Conservation (phyloP, 1,140 invertebrate genomes). For the Lepidotrigona ventralis region DNA sequence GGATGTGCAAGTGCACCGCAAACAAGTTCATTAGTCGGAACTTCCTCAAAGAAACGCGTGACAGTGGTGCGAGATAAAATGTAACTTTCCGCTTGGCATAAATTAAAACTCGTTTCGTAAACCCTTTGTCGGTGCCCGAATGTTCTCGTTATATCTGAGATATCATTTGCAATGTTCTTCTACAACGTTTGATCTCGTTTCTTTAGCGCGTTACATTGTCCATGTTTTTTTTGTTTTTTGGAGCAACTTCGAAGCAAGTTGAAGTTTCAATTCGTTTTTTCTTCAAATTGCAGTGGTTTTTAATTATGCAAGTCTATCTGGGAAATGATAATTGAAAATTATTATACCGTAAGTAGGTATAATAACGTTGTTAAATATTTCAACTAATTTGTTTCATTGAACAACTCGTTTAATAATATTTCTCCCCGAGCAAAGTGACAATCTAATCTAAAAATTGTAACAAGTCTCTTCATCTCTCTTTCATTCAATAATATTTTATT, state of each 20-base stretch:
- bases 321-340: neutral
- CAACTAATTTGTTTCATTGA: too few species aligned
- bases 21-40: constrained; percentile 11
- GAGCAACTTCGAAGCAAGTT: neutral
- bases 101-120: constrained; percentile 9
- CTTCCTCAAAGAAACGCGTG: constrained; percentile 18
- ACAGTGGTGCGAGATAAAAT: constrained; percentile 35
- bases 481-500: too few species aligned
- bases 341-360: neutral
- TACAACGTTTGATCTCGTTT: neutral
- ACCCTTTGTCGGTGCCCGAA: constrained; percentile 6
- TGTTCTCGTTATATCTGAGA: neutral
- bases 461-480: neutral
- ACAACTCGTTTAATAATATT: too few species aligned
- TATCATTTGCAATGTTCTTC: neutral
- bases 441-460: neutral
- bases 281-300: neutral
- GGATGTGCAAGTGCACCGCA: neutral
- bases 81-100: constrained; percentile 13
- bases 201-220: too few species aligned
- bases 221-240: too few species aligned
- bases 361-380: too few species aligned
- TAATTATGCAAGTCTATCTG: neutral
- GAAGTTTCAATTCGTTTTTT: neutral
- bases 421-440: neutral